These are phyloP conservation scores for Ctena decussata DNA, from an alignment of 2,888 invertebrate genomes.

Conservation along the genomic window DNA sequence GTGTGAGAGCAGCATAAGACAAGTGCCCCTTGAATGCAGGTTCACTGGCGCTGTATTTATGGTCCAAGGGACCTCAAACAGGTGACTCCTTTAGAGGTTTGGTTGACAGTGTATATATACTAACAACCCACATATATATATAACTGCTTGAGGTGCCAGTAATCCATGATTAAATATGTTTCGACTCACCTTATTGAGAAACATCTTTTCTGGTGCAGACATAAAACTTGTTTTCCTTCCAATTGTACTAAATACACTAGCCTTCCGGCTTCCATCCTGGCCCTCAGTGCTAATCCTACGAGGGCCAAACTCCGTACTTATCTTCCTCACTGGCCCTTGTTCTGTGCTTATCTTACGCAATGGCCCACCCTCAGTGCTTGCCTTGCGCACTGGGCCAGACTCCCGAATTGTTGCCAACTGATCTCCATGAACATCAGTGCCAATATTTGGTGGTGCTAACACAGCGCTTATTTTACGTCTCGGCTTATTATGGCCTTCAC, in stretches of 20 bases:
- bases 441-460: slow-evolving; percentile 53
- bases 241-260: slow-evolving; percentile 50
- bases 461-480: slow-evolving; percentile 58
- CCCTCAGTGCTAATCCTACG: slow-evolving; percentile 47
- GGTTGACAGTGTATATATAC: too few species aligned
- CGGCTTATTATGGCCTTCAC: slow-evolving; percentile 44
- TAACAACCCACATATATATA: too few species aligned
- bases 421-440: slow-evolving; percentile 35
- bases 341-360: slow-evolving; percentile 16
- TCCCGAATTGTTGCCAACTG: slow-evolving; percentile 57
- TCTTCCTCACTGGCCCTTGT: slow-evolving; percentile 32
- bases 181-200: slow-evolving; percentile 53
- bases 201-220: slow-evolving; percentile 45
- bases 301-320: slow-evolving; percentile 44
- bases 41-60: too few species aligned
- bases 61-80: too few species aligned
- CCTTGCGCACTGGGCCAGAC: slow-evolving; percentile 41
- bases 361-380: slow-evolving; percentile 44
- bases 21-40: too few species aligned
- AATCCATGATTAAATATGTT: too few species aligned
- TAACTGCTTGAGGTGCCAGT: too few species aligned
- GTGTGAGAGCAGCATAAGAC: too few species aligned
- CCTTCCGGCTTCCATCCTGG: slow-evolving; percentile 39
- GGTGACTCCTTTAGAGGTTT: too few species aligned
- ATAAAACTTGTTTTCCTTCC: slow-evolving; percentile 62